Base-by-base conservation (phyloP, 92 coral and sea anemone species). In the Epizoanthus scotinus region DNA sequence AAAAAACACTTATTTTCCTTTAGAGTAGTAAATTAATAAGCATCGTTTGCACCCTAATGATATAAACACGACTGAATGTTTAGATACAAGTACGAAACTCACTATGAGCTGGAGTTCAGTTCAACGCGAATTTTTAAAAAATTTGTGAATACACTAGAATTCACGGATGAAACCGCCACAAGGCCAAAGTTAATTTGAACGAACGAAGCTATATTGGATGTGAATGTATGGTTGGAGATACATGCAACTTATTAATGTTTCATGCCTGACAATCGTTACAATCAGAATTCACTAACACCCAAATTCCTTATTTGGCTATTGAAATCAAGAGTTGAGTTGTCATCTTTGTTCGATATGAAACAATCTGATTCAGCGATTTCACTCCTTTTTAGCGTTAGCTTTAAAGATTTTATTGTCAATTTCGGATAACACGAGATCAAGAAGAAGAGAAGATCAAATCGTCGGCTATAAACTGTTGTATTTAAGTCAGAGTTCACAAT, bases 201-300 rank as follows among this genome's bases (percentile, higher is more conserved):
- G 26, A 26, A 26, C n/a, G 17, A 47, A 47, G 12, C 54, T 53
- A 14, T 50, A 22, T 52, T 26, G 38, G 44, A 60, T 71, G 78
- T 25, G 40, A 49, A 24, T 7, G 29, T 25, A 15, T 25, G 52
- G 52, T 55, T 73, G 40, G 20, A 28, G 49, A 55, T 47, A 54
- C 61, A 73, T 53, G 18, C n/a, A n/a, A n/a, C n/a, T n/a, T n/a
- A n/a, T n/a, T n/a, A 73, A 73, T 55, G 31, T 73, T 73, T 73
- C 24, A 73, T 50, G 78, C 17, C 34, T 19, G 14, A 0, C 31
- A 9, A 28, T 17, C 59, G 18, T 42, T 28, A 26, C 49, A 38
- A 71, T 50, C 78, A 52, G 52, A 52, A 25, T 53, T 52, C 56
- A 68, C 12, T 38, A 20, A 36, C 73, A 27, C 61, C 52, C 28